phyloP scores from a whole-genome alignment of 2,113 vertebrate genomes.

The Nothocercus nigrocapillus region DNA sequence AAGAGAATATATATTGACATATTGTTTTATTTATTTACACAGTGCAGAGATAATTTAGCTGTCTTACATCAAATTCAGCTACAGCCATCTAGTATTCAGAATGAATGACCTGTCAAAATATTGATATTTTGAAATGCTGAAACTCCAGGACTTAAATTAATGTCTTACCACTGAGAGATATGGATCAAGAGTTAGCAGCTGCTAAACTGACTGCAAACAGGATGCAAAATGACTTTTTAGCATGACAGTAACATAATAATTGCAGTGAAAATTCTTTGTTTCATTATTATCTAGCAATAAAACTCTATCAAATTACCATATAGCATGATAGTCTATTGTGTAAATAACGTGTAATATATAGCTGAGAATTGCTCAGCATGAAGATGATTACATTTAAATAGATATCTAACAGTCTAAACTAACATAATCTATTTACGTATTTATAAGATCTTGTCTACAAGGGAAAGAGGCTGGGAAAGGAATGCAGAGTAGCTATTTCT shows the following conservation, averaged over 20 bases:
- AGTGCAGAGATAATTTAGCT: neutral
- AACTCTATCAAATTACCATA: neutral
- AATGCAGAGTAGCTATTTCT: neutral
- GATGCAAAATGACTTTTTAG: constrained; percentile 4
- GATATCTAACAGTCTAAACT: neutral
- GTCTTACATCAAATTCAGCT: neutral
- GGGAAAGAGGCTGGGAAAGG: neutral
- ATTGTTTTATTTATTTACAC: neutral
- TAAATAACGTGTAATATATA: neutral
- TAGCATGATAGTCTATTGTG: neutral
- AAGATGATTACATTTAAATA: neutral
- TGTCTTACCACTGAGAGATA: neutral
- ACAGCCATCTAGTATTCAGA: neutral
- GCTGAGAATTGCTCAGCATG: neutral
- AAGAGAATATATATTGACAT: neutral
- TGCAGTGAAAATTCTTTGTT: neutral
- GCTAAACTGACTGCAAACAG: neutral
- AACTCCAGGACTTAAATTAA: neutral
- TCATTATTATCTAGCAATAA: neutral
- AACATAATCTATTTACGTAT: neutral
- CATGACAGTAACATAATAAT: constrained; percentile 32
- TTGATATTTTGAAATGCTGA: neutral
- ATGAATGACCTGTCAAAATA: neutral
- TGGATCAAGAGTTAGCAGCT: neutral
- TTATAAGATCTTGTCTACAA: neutral